Evolutionary conservation across 1,140 invertebrate genomes (phyloP), one percentile per base, ranked within the genome.

Genomic region (Ruditapes philippinarum): DNA sequence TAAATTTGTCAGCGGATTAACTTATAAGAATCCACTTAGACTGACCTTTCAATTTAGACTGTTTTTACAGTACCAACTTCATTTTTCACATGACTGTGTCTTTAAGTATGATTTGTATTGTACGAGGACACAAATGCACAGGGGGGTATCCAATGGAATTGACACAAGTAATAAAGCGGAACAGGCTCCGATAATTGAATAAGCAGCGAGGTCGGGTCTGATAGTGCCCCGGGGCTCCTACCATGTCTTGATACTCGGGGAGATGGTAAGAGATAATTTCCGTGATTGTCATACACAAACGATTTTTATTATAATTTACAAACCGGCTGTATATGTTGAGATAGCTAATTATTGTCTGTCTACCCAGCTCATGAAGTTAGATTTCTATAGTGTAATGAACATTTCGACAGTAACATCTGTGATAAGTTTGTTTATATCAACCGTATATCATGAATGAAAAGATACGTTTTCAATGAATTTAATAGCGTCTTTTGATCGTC

Each of bases 361-460:
- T 5, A 73, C 74, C 68, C 28, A 19, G 42, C 40, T 38, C 49
- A n/a, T 73, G 65, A 73, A 49, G 68, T 17, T 19, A 40, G 85
- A 88, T 88, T 73, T 5, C 9, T 88, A 88, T 88, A 74, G 38
- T 0, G 79, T 80, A 88, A 88, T 88, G 79, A 88, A 88, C 74
- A 80, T 79, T 88, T 76, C 17, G n/a, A 80, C 40, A 62, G 28
- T 74, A 38, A 42, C 85, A 88, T 88, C 85, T 88, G 85, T 88
- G 57, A 38, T 22, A 25, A 54, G 3, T 28, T 54, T 31, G 12
- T 62, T 57, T 57, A 17, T 65, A 45, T 5, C 5, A 57, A 5
- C n/a, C n/a, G n/a, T n/a, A n/a, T n/a, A n/a, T n/a, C n/a, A n/a
- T n/a, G n/a, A n/a, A n/a, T n/a, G n/a, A n/a, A n/a, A n/a, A n/a